phyloP scores from a whole-genome alignment of 2,113 vertebrate species.

The Todiramphus chloris region DNA sequence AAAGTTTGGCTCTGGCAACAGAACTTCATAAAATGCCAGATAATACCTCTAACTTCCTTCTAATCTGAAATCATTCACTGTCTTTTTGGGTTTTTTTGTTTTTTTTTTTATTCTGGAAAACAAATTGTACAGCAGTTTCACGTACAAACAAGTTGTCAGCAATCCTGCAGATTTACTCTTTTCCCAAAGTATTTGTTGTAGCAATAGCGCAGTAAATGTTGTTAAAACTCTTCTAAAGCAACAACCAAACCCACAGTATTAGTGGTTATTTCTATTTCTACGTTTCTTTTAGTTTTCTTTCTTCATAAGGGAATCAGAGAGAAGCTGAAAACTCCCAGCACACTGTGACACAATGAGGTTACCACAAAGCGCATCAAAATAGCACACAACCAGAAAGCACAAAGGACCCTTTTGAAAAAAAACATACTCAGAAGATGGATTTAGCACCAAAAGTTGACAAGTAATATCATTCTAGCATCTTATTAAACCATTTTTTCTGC shows the following conservation, averaged over 20 bases:
- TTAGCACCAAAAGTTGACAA: background rate
- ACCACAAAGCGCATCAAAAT: background rate
- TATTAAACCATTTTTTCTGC: background rate
- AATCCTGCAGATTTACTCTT: background rate
- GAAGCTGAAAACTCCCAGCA: background rate
- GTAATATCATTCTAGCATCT: background rate
- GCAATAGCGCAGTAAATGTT: too few relatives aligned
- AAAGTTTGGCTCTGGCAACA: background rate
- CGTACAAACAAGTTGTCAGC: background rate
- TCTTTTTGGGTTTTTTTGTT: too few relatives aligned
- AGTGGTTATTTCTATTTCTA: background rate
- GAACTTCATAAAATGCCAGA: background rate
- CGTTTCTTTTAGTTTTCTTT: background rate
- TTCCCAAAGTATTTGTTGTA: background rate
- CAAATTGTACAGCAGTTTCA: background rate
- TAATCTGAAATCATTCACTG: background rate
- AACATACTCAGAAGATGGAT: background rate
- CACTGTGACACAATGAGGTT: background rate
- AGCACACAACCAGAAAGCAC: background rate
- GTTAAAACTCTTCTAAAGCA: background rate
- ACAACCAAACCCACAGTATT: background rate
- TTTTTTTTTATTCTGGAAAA: background rate
- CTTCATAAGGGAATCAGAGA: background rate
- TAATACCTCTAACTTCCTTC: background rate
- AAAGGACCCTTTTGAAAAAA: background rate